Percentiles rank a stretch among this genome's conserved stretches.
phyloP scores from a whole-genome alignment of 2,888 invertebrate genomes.

The Sussaba pulchella region DNA sequence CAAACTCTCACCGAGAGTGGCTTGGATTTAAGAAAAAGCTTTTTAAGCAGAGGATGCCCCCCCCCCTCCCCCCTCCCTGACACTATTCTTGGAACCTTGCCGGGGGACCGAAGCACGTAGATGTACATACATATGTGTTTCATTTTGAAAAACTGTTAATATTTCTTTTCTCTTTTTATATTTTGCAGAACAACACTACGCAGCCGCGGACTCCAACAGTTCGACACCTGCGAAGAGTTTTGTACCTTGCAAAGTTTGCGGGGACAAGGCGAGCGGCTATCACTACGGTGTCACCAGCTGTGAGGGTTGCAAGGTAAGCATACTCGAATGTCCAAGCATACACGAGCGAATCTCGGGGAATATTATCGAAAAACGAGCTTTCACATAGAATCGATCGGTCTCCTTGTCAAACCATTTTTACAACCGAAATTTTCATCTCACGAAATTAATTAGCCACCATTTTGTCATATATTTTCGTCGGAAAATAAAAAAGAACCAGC shows the following conservation, averaged over 20 bases:
- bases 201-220: slow-evolving; percentile 92
- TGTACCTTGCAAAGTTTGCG: slow-evolving; percentile 98
- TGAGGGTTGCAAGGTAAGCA: slow-evolving; percentile 97
- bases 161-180: slow-evolving; percentile 10
- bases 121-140: neutral
- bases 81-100: too few species aligned
- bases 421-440: too few species aligned
- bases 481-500: too few species aligned
- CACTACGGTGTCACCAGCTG: slow-evolving; percentile 99
- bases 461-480: too few species aligned
- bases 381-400: neutral
- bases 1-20: too few species aligned
- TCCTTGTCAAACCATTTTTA: neutral
- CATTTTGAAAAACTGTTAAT: neutral
- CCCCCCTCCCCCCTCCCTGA: too few species aligned
- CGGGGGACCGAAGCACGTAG: too few species aligned
- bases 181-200: slow-evolving; percentile 89
- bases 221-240: slow-evolving; percentile 93
- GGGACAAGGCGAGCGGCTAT: slow-evolving; percentile 97
- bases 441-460: too few species aligned
- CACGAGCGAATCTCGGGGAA: neutral
- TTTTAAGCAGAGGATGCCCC: too few species aligned
- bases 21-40: too few species aligned
- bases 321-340: neutral
- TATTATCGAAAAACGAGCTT: neutral